phyloP scores from a whole-genome alignment of 2,113 vertebrate species.

The Equus quagga region DNA sequence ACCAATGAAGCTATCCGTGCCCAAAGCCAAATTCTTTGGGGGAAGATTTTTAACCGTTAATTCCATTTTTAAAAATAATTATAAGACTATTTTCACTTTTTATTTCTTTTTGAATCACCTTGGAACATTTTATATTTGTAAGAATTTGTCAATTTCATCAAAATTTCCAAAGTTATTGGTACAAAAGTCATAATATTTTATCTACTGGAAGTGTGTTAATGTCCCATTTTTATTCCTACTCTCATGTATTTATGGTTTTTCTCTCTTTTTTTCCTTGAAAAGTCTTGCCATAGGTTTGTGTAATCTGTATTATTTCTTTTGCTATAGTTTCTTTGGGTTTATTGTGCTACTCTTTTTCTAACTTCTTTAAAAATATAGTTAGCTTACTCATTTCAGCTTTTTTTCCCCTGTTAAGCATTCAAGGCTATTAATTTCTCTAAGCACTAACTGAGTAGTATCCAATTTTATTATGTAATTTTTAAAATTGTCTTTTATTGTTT shows the following conservation, averaged over 20 bases:
- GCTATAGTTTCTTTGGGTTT: neutral
- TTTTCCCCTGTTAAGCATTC: neutral
- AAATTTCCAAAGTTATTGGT: neutral
- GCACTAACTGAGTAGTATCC: neutral
- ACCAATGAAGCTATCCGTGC: neutral
- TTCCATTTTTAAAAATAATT: conserved; percentile 29
- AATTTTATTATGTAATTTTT: neutral
- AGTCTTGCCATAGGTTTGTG: neutral
- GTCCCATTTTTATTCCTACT: neutral
- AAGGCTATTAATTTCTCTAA: neutral
- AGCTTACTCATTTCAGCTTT: neutral
- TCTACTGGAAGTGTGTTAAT: neutral
- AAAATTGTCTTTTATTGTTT: neutral
- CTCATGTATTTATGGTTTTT: neutral
- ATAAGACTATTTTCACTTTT: conserved; percentile 11
- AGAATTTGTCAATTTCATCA: neutral
- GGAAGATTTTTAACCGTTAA: neutral
- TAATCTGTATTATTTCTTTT: neutral
- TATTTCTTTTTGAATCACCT: conserved; percentile 8
- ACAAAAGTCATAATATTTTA: neutral
- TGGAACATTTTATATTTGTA: conserved; percentile 16
- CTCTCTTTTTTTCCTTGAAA: neutral
- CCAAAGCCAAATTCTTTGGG: neutral
- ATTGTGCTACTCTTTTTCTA: conserved; percentile 27
- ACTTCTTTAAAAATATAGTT: neutral